These are phyloP conservation scores for Beris morrisii DNA, from an alignment of 2,888 invertebrate genomes.

Conservation along the genomic window DNA sequence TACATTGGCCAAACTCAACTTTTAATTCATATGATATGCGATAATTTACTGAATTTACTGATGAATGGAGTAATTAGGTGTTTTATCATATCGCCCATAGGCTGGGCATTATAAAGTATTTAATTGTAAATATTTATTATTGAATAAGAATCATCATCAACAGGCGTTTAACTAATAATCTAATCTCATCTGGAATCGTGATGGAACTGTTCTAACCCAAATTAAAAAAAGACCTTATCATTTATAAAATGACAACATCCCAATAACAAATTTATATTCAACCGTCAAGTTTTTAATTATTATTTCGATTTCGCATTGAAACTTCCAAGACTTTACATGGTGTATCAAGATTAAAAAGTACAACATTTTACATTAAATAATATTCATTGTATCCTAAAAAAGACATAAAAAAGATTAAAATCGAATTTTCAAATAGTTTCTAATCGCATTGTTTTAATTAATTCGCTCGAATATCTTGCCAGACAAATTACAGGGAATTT, in stretches of 20 bases:
- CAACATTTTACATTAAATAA: constrained; percentile 11
- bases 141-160: constrained; percentile 15
- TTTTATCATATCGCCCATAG: constrained; percentile 21
- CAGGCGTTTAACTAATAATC: constrained; percentile 7
- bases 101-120: constrained; percentile 16
- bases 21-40: constrained; percentile 19
- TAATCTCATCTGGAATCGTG: constrained; percentile 20
- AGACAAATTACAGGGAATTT: too few relatives aligned
- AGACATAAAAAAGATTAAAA: too few relatives aligned
- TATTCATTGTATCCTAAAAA: constrained; percentile 12
- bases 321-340: background rate
- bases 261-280: constrained; percentile 1
- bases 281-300: constrained; percentile 4
- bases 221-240: background rate
- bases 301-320: constrained; percentile 1
- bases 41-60: constrained; percentile 30
- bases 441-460: constrained; percentile 15
- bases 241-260: background rate
- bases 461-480: background rate
- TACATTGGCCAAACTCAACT: background rate
- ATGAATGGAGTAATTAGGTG: constrained; percentile 28
- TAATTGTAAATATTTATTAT: constrained; percentile 31
- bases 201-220: constrained; percentile 10
- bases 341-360: constrained; percentile 1
- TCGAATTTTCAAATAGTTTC: background rate